Percentiles rank a stretch among this genome's conserved stretches.
phyloP scores from a whole-genome alignment of 1,140 invertebrate species.

The Babylonia areolata region DNA sequence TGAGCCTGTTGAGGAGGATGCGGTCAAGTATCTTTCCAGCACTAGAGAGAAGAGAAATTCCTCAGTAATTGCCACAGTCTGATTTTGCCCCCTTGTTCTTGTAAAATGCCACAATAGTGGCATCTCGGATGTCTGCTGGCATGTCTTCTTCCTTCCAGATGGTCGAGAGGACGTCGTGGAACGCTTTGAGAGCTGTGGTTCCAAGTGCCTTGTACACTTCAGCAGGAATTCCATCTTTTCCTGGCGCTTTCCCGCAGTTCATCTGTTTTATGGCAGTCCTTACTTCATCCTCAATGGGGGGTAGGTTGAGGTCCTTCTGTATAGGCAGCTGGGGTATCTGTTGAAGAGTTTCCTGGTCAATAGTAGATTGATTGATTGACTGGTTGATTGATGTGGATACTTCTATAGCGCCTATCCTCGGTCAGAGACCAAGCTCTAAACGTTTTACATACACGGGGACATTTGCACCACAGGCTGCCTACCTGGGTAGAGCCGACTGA shows the following conservation, averaged over 20 bases:
- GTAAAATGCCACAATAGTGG: conserved; percentile 41
- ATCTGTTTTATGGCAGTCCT: neutral
- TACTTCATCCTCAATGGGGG: neutral
- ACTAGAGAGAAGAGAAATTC: conserved; percentile 33
- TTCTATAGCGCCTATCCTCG: too few relatives aligned
- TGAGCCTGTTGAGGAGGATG: conserved; percentile 18
- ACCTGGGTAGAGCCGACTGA: too few relatives aligned
- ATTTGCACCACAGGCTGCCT: too few relatives aligned
- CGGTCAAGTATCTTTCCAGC: conserved; percentile 8
- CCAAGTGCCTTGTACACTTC: conserved; percentile 25
- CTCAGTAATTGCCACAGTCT: conserved; percentile 46
- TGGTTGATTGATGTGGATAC: too few relatives aligned
- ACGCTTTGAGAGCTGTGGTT: too few relatives aligned
- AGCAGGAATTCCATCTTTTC: conserved; percentile 33
- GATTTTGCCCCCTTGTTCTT: conserved; percentile 43
- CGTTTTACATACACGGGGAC: too few relatives aligned
- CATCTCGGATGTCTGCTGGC: conserved; percentile 43
- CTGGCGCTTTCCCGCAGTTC: conserved; percentile 11
- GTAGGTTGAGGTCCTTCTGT: neutral
- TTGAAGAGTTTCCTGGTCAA: neutral
- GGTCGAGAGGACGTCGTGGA: neutral
- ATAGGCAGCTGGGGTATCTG: neutral
- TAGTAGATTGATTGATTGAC: too few relatives aligned
- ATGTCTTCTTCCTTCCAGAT: conserved; percentile 37
- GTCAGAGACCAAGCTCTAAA: too few relatives aligned